Evolutionary conservation across 2,888 invertebrate genomes (phyloP).

Genomic region (Physocephala rufipes): DNA sequence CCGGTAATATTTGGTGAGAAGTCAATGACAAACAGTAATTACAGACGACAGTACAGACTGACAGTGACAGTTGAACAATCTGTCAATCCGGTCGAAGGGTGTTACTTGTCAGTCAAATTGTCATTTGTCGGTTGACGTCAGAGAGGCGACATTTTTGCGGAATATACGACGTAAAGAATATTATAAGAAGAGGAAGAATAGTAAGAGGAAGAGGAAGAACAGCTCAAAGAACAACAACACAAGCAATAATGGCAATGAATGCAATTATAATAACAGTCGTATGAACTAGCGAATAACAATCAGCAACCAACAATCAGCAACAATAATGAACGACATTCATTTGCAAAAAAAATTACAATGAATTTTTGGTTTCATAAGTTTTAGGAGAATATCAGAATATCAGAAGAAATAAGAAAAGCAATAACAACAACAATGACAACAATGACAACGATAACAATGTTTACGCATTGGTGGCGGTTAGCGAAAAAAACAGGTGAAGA

Average conservation of each 20-base stretch:
- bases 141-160: too few species aligned
- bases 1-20: background rate
- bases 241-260: background rate
- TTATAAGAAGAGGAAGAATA: too few species aligned
- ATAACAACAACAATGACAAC: background rate
- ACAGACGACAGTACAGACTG: too few species aligned
- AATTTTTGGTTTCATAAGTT: background rate
- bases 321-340: slow-evolving; percentile 5
- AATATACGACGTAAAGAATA: too few species aligned
- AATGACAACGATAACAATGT: background rate
- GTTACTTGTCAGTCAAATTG: background rate
- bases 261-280: background rate
- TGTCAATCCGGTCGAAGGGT: too few species aligned
- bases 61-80: too few species aligned
- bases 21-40: background rate
- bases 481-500: slow-evolving; percentile 14
- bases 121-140: background rate
- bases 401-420: background rate
- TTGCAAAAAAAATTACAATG: background rate
- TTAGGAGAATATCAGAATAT: background rate
- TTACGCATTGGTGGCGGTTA: slow-evolving; percentile 5
- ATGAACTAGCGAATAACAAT: background rate
- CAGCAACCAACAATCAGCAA: background rate
- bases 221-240: too few species aligned
- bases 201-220: too few species aligned